Base-by-base conservation (phyloP, 2,113 vertebrate species). In the Ursus arctos region DNA sequence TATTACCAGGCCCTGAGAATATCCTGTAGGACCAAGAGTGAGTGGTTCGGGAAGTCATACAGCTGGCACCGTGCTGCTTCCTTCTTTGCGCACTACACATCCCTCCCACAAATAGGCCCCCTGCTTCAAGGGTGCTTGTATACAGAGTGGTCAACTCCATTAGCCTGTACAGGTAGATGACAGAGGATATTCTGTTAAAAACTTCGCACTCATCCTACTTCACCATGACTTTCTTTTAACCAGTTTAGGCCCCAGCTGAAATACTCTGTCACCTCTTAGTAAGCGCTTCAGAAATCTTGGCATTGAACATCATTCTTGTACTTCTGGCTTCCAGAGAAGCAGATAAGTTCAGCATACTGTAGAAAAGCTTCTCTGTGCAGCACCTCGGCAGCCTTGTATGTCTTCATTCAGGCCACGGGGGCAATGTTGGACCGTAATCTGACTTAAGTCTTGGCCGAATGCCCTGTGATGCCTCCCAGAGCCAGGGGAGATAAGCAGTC, bases 141-240 rank as follows among this genome's bases (percentile, higher is more conserved):
- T 80, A 91, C 96, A 51, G 43, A 85, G 59, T 72, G 24, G 21
- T 87, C 91, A 82, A 79, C 82, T 93, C 40, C 40, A 47, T 96
- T 90, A 81, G 31, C 36, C 24, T 82, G 43, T 88, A 49, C 31
- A 11, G 59, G n/a, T 67, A 93, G 43, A 40, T 88, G 47, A 63
- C 51, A 96, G 15, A 92, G 55, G 15, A 82, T 89, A 65, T 65
- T 96, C n/a, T 82, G 40, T 82, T 91, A 71, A 96, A 88, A 85
- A 49, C 40, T 81, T 65, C 4, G 86, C 7, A 47, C 28, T 94
- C 49, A 61, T 9, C 11, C 3, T 92, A 43, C 6, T 91, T 26
- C 14, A 36, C 15, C 57, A 72, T 67, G 53, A 53, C 24, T 91
- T 91, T 51, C 36, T 76, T 96, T 85, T 91, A 88, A 77, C n/a